A percentile compares a stretch with the other conserved stretches of the same genome.
Evolutionary conservation across 2,888 invertebrate species (phyloP).

Genomic region (Hermaeophaga mercurialis): DNA sequence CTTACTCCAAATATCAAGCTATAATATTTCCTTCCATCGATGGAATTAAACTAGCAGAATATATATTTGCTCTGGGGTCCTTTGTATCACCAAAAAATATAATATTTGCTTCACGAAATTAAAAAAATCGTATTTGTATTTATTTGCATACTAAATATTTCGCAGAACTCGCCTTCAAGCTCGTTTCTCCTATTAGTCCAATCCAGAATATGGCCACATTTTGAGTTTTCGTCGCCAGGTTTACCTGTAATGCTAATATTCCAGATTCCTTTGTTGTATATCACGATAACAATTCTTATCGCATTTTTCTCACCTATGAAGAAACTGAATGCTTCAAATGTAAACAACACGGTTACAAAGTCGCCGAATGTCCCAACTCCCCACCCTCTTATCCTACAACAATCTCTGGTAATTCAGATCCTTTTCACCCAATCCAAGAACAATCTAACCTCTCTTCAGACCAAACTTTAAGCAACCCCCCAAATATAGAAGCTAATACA

Average conservation of each 20-base stretch:
- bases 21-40: neutral
- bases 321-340: no score
- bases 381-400: no score
- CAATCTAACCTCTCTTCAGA: no score
- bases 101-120: conserved; percentile 33
- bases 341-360: no score
- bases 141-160: conserved; percentile 30
- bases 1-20: neutral
- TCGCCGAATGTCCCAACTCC: no score
- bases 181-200: neutral
- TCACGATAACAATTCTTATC: no score
- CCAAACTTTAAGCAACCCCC: no score
- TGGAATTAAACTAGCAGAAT: neutral
- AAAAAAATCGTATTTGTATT: conserved; percentile 38
- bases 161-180: conserved; percentile 13
- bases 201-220: conserved; percentile 55
- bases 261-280: no score
- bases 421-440: no score
- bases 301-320: no score
- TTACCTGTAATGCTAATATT: neutral
- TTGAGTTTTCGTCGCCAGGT: neutral
- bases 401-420: no score
- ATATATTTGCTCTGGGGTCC: conserved; percentile 20
- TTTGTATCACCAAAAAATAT: conserved; percentile 27
- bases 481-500: no score